Evolutionary conservation across 92 coral and sea anemone genomes (phyloP).

Genomic region (Porites divaricata): DNA sequence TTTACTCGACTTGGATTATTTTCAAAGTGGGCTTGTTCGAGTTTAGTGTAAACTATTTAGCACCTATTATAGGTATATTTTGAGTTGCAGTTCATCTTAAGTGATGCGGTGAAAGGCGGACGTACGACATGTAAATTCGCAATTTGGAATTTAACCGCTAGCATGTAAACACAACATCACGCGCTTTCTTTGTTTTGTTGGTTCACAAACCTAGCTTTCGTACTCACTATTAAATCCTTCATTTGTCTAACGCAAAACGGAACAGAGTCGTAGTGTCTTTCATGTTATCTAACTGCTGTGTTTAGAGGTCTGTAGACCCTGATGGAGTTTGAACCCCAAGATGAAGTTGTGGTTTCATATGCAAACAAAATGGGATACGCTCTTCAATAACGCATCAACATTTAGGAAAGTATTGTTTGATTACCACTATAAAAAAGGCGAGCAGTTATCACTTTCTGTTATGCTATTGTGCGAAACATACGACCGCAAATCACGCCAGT

Average conservation of each 20-base stretch:
- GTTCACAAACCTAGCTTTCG: not conserved
- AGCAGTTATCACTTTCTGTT: not conserved
- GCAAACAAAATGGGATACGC: not conserved
- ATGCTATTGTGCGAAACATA: not conserved
- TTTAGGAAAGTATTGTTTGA: not conserved
- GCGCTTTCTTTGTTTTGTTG: not conserved
- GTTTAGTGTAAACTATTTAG: slow-evolving; percentile 7
- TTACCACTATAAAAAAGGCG: not conserved
- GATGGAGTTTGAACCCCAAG: not conserved
- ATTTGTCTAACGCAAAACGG: not conserved
- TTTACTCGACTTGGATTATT: not conserved
- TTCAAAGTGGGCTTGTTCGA: not conserved
- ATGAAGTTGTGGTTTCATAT: too few species aligned
- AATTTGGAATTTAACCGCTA: slow-evolving; percentile 13
- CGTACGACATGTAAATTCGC: not conserved
- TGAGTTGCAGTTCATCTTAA: not conserved
- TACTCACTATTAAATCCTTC: not conserved
- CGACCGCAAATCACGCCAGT: not conserved
- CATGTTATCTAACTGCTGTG: not conserved
- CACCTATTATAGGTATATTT: not conserved
- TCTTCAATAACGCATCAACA: not conserved
- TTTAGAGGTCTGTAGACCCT: not conserved
- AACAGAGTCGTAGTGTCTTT: not conserved
- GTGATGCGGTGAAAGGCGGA: not conserved
- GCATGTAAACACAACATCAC: slow-evolving; percentile 5